phyloP scores from a whole-genome alignment of 2,888 invertebrate species.

The Mythimna vitellina region DNA sequence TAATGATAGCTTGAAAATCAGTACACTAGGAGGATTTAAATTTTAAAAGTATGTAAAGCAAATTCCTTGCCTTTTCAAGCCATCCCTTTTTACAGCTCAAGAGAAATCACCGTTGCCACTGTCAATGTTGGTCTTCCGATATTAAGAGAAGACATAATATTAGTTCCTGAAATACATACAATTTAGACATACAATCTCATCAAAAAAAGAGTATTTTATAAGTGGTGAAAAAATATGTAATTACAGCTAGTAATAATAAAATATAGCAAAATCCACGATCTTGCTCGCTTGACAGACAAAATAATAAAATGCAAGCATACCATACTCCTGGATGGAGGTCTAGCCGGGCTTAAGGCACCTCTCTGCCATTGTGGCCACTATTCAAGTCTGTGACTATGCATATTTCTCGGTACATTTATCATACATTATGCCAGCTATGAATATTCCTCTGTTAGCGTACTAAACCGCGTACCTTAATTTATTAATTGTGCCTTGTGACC shows the following conservation, averaged over 20 bases:
- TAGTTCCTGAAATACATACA: neutral
- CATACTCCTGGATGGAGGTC: conserved; percentile 43
- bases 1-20: too few relatives aligned
- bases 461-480: conserved; percentile 78
- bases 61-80: too few relatives aligned
- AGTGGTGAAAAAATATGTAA: neutral
- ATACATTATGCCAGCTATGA: conserved; percentile 85
- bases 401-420: conserved; percentile 85
- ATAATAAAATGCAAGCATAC: neutral
- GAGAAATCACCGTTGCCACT: too few relatives aligned
- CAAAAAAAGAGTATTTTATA: neutral
- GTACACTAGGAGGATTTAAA: too few relatives aligned
- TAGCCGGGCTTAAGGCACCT: conserved; percentile 53
- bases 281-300: neutral
- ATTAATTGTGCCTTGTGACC: conserved; percentile 84
- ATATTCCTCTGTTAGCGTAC: conserved; percentile 87
- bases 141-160: neutral
- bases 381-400: conserved; percentile 80
- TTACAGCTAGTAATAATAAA: too few relatives aligned
- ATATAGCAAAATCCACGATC: neutral
- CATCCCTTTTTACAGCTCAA: neutral
- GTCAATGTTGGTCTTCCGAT: neutral
- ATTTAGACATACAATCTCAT: too few relatives aligned
- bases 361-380: conserved; percentile 72
- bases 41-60: neutral